Conservation (phyloP, 2,888 invertebrate genomes). For the Cephus rjabovi region DNA sequence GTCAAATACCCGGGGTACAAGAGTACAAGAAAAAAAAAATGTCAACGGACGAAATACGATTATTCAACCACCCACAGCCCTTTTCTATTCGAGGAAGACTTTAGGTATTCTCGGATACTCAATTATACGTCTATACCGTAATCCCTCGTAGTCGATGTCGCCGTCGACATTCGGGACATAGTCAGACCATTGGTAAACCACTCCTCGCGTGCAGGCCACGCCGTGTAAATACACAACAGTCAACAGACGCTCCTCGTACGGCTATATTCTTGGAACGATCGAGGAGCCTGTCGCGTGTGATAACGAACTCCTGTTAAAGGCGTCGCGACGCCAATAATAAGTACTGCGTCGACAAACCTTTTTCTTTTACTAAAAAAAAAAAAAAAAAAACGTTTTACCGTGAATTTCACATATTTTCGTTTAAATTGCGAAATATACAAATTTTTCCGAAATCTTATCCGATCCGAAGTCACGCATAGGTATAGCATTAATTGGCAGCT, state of each 20-base stretch:
- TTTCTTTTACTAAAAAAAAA: too few species aligned
- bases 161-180: not conserved
- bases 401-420: too few species aligned
- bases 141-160: not conserved
- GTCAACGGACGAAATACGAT: too few species aligned
- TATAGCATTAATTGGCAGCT: not conserved
- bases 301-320: not conserved
- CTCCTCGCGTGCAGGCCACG: not conserved
- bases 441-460: not conserved
- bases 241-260: constrained; percentile 19
- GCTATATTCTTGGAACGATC: constrained; percentile 22
- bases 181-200: not conserved
- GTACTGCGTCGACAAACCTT: not conserved
- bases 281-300: not conserved
- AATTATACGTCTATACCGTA: not conserved
- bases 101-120: not conserved
- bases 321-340: not conserved
- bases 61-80: too few species aligned
- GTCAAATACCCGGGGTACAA: too few species aligned
- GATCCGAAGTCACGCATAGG: not conserved
- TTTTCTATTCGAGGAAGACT: not conserved
- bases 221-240: constrained; percentile 23
- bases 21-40: too few species aligned
- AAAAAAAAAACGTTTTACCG: too few species aligned
- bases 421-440: not conserved